Evolutionary conservation across 2,113 vertebrate species (phyloP).

Genomic region (Sinocyclocheilus anshuiensis): DNA sequence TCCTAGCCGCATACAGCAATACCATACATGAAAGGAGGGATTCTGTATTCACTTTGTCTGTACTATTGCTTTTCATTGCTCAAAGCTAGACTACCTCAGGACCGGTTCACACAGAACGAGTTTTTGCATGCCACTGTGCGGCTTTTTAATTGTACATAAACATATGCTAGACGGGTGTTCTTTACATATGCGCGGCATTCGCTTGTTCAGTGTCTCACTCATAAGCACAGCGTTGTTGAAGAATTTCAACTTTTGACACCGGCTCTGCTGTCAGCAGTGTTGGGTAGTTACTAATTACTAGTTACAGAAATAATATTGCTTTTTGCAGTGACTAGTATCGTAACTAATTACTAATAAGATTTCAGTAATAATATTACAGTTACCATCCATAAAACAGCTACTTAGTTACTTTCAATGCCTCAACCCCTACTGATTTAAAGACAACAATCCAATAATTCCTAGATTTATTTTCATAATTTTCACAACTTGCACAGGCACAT

Average conservation of each 20-base stretch:
- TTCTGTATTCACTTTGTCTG: not conserved
- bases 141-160: not conserved
- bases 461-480: too few relatives aligned
- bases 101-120: not conserved
- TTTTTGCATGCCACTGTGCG: not conserved
- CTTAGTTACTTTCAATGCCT: too few relatives aligned
- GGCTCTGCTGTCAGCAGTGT: not conserved
- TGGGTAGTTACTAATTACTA: too few relatives aligned
- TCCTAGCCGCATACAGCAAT: not conserved
- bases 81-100: not conserved
- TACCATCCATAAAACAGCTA: too few relatives aligned
- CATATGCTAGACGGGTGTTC: not conserved
- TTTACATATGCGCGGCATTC: not conserved
- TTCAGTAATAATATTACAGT: too few relatives aligned
- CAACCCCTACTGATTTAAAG: too few relatives aligned
- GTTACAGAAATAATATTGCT: too few relatives aligned
- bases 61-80: not conserved
- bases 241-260: not conserved
- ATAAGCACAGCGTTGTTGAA: not conserved
- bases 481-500: too few relatives aligned
- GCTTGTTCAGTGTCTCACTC: not conserved
- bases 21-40: constrained; percentile 9
- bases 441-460: too few relatives aligned
- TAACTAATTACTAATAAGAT: too few relatives aligned
- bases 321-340: too few relatives aligned